phyloP scores from a whole-genome alignment of 2,888 invertebrate genomes.

The Himalopsyche kuldschensis region DNA sequence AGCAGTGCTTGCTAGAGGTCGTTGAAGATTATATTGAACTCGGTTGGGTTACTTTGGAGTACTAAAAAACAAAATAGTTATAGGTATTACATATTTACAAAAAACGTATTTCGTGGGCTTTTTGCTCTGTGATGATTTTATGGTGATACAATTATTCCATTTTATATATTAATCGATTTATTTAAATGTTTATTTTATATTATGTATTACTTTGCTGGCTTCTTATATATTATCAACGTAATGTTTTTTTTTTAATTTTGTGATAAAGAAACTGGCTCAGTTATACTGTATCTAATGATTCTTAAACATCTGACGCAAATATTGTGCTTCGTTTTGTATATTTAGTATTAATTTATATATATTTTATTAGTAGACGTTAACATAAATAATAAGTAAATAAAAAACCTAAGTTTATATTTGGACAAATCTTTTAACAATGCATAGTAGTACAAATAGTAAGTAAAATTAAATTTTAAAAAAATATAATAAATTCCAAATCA shows the following conservation, averaged over 20 bases:
- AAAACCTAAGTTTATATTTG: no score
- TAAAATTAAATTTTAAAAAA: no score
- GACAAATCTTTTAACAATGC: no score
- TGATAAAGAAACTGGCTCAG: neutral
- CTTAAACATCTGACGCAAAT: neutral
- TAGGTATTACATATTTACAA: neutral
- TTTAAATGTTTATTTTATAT: neutral
- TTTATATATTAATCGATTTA: neutral
- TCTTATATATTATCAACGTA: neutral
- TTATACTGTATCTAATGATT: neutral
- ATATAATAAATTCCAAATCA: no score
- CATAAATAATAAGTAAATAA: no score
- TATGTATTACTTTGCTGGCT: neutral
- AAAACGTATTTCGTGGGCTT: neutral
- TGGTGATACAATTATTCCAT: neutral
- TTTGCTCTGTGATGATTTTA: neutral
- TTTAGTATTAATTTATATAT: no score
- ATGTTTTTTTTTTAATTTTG: neutral
- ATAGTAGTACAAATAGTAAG: no score
- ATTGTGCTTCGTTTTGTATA: neutral
- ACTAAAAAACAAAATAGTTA: neutral
- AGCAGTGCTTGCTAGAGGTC: slow-evolving; percentile 28
- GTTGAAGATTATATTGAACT: slow-evolving; percentile 26
- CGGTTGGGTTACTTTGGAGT: slow-evolving; percentile 20
- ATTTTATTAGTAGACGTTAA: no score